A percentile compares a stretch with the other conserved stretches of the same genome.
Evolutionary conservation across 2,888 invertebrate genomes (phyloP).

Genomic region (Archips crataeganus): DNA sequence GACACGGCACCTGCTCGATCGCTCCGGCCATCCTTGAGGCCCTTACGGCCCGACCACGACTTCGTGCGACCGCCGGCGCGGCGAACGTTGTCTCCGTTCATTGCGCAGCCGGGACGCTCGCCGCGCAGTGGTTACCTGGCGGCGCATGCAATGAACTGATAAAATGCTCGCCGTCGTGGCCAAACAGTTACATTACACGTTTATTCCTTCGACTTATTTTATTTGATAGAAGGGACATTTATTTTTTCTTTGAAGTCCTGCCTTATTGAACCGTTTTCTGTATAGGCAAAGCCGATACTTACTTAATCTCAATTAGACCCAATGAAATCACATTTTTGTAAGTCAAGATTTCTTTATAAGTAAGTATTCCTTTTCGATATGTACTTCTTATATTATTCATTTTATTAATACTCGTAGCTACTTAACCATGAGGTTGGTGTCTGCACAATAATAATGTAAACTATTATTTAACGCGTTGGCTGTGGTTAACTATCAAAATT

Average conservation of each 20-base stretch:
- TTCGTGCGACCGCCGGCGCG: no score
- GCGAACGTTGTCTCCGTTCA: no score
- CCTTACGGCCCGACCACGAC: no score
- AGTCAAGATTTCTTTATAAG: background rate
- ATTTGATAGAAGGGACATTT: background rate
- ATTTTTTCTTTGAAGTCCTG: constrained; percentile 2
- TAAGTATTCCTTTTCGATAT: background rate
- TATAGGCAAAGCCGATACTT: constrained; percentile 9
- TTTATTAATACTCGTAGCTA: background rate
- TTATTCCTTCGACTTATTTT: background rate
- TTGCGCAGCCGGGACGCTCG: no score
- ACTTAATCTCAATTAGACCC: constrained; percentile 13
- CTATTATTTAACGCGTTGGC: no score
- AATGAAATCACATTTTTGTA: constrained; percentile 11
- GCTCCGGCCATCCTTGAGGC: background rate
- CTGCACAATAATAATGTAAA: no score
- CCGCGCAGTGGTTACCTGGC: no score
- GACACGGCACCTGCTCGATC: background rate
- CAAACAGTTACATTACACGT: background rate
- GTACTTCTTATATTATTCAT: background rate
- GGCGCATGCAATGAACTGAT: no score
- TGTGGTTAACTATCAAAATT: no score
- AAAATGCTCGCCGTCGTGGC: no score
- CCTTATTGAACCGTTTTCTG: constrained; percentile 12
- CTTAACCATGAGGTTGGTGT: no score